Percentiles rank a stretch among this genome's conserved stretches.
Evolutionary conservation across 1,140 invertebrate species (phyloP).

Genomic region (Amyelois transitella): DNA sequence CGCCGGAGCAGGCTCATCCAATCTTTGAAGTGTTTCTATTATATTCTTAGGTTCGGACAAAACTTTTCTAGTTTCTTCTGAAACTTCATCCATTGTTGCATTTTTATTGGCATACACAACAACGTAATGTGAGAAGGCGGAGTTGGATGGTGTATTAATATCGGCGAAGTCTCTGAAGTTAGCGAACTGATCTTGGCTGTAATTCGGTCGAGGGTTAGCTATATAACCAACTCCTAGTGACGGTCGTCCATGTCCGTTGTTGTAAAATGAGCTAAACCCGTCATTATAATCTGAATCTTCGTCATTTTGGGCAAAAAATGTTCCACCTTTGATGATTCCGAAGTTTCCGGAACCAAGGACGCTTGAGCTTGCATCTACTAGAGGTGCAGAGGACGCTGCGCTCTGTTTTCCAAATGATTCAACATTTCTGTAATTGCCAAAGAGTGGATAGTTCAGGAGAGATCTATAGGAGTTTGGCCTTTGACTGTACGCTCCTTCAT

Average conservation of each 20-base stretch:
- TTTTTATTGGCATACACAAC: constrained; percentile 89
- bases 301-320: constrained; percentile 81
- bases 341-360: constrained; percentile 91
- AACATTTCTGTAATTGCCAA: constrained; percentile 55
- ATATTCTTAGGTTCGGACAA: constrained; percentile 84
- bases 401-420: constrained; percentile 57
- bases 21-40: constrained; percentile 83
- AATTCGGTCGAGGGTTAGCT: constrained; percentile 75
- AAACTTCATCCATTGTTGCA: constrained; percentile 65
- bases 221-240: constrained; percentile 75
- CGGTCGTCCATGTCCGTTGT: constrained; percentile 80
- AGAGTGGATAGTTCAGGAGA: constrained; percentile 65
- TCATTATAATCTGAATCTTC: constrained; percentile 63
- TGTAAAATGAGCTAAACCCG: constrained; percentile 77
- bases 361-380: constrained; percentile 55
- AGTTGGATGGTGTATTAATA: constrained; percentile 86
- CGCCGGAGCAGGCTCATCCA: constrained; percentile 74
- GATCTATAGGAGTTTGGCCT: constrained; percentile 67
- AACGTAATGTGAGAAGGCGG: constrained; percentile 87
- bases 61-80: constrained; percentile 62
- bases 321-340: constrained; percentile 89
- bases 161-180: constrained; percentile 93
- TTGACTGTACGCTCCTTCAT: constrained; percentile 70
- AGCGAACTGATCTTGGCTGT: constrained; percentile 85
- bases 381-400: constrained; percentile 47